These are phyloP conservation scores for Pangasius mekongensis DNA, from an alignment of 2,797 vertebrate species.

Conservation along the genomic window DNA sequence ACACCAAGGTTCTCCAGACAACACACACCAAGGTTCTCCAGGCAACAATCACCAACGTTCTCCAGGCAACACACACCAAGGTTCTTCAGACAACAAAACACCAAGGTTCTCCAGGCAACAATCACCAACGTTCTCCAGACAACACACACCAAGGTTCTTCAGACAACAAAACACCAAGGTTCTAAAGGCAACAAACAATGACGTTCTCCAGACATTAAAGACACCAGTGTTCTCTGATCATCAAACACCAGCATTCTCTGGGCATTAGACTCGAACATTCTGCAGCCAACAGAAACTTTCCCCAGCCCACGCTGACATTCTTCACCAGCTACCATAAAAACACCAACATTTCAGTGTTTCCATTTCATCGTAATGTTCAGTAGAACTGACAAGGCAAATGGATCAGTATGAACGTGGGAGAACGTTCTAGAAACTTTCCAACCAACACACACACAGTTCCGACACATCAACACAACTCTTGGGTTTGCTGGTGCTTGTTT, in stretches of 20 bases:
- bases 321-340: not conserved
- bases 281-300: not conserved
- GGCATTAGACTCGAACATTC: no score
- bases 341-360: not conserved
- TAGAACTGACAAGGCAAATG: not conserved
- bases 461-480: no score
- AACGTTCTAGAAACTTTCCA: constrained; percentile 2
- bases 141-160: not conserved
- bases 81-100: not conserved
- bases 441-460: not conserved
- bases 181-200: not conserved
- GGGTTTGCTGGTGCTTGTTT: not conserved
- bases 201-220: not conserved
- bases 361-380: no score
- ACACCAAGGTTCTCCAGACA: not conserved
- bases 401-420: not conserved
- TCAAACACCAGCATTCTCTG: not conserved
- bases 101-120: no score
- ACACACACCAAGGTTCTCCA: not conserved
- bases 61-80: not conserved
- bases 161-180: not conserved
- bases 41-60: no score
- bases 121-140: not conserved
- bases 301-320: not conserved
- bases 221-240: not conserved